These are phyloP conservation scores for Cryptoleucopteryx plumbea DNA, from an alignment of 2,113 vertebrate species.

Conservation along the genomic window DNA sequence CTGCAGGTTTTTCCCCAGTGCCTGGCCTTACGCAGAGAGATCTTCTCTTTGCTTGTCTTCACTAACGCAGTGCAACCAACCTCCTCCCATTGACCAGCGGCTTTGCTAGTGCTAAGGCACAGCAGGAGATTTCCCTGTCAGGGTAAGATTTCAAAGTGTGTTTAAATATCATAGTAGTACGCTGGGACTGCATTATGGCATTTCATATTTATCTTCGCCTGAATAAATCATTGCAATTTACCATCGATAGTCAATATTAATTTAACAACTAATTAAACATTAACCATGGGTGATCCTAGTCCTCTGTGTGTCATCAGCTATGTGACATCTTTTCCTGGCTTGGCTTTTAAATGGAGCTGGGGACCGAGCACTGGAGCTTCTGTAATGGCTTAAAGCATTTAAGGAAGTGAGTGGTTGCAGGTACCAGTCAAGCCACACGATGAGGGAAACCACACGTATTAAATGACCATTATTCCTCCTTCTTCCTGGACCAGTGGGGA, in stretches of 20 bases:
- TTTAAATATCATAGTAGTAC: background rate
- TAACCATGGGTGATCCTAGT: background rate
- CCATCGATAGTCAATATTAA: background rate
- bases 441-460: background rate
- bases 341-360: background rate
- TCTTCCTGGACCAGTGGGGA: background rate
- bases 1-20: background rate
- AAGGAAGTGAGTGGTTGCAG: background rate
- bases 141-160: background rate
- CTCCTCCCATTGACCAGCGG: rapidly evolving
- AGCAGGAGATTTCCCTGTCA: background rate
- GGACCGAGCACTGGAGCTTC: background rate
- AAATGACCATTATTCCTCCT: background rate
- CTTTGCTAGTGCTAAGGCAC: background rate
- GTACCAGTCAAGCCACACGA: background rate
- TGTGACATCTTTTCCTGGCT: background rate
- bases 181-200: background rate
- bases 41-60: background rate
- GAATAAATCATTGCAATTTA: background rate
- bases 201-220: background rate
- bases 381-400: background rate
- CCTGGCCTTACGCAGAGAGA: background rate
- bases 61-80: background rate
- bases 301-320: background rate
- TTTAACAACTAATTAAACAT: background rate